phyloP scores from a whole-genome alignment of 2,113 vertebrate genomes.

The Holacanthus passer region DNA sequence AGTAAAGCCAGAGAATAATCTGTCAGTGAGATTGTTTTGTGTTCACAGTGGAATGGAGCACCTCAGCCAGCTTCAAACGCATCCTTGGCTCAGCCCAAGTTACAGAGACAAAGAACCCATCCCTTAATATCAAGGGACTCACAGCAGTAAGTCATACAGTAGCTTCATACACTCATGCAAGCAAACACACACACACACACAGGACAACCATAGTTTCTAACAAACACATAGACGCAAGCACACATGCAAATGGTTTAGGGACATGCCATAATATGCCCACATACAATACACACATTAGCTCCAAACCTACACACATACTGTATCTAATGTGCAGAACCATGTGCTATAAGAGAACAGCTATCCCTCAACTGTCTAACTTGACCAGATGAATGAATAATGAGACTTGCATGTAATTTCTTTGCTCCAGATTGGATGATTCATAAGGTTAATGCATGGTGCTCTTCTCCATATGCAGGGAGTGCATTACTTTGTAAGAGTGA shows the following conservation, averaged over 20 bases:
- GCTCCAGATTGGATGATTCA: conserved; percentile 29
- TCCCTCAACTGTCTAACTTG: conserved; percentile 18
- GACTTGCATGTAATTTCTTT: conserved; percentile 31
- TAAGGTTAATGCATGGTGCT: conserved; percentile 56
- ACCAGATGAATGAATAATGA: conserved; percentile 62
- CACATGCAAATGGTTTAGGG: not conserved
- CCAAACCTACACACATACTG: not conserved
- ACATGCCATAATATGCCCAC: conserved; percentile 9
- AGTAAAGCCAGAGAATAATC: conserved; percentile 60
- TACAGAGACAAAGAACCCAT: conserved; percentile 78
- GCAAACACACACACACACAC: too few relatives aligned
- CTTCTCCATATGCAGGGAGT: conserved; percentile 77
- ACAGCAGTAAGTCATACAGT: conserved; percentile 70
- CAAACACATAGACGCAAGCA: not conserved
- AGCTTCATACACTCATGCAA: not conserved
- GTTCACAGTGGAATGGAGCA: conserved; percentile 85
- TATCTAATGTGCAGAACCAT: conserved; percentile 21
- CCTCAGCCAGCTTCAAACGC: conserved; percentile 73
- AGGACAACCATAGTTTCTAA: not conserved
- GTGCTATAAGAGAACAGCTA: conserved; percentile 40
- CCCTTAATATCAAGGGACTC: conserved; percentile 77
- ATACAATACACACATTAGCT: conserved; percentile 9
- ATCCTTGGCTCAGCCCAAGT: conserved; percentile 76
- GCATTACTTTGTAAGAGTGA: conserved; percentile 83
- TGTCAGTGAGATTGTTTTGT: conserved; percentile 61